Conservation (phyloP, 2,888 invertebrate genomes). For the Lobophora halterata region DNA sequence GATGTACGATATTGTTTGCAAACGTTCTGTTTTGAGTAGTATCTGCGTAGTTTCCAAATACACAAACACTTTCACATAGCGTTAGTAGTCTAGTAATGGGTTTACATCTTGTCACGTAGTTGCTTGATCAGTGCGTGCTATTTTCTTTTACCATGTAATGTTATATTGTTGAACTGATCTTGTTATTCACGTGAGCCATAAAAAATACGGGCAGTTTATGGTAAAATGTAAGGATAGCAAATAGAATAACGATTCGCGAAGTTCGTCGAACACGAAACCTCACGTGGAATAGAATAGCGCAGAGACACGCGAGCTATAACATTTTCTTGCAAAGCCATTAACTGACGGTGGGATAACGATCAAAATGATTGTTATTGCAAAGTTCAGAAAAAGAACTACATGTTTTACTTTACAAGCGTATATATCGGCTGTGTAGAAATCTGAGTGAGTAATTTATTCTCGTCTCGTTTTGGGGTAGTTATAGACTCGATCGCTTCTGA, state of each 20-base stretch:
- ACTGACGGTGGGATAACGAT: not conserved
- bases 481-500: too few relatives aligned
- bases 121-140: conserved; percentile 24
- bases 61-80: conserved; percentile 18
- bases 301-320: conserved; percentile 12
- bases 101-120: conserved; percentile 21
- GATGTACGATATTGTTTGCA: conserved; percentile 21
- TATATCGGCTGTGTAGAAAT: too few relatives aligned
- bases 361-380: conserved; percentile 1
- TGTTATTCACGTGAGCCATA: conserved; percentile 14
- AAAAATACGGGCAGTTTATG: conserved; percentile 4
- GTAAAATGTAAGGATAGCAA: conserved; percentile 5
- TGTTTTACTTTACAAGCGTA: too few relatives aligned
- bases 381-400: conserved; percentile 1
- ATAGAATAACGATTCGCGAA: conserved; percentile 8
- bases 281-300: conserved; percentile 4
- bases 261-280: conserved; percentile 8
- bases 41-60: conserved; percentile 15
- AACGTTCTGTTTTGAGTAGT: conserved; percentile 23
- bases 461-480: too few relatives aligned
- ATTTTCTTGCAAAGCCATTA: conserved; percentile 6
- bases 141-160: conserved; percentile 9
- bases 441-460: too few relatives aligned
- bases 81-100: conserved; percentile 18
- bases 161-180: conserved; percentile 13